phyloP scores from a whole-genome alignment of 1,140 invertebrate genomes.

The Mycetomoellerius zeteki region DNA sequence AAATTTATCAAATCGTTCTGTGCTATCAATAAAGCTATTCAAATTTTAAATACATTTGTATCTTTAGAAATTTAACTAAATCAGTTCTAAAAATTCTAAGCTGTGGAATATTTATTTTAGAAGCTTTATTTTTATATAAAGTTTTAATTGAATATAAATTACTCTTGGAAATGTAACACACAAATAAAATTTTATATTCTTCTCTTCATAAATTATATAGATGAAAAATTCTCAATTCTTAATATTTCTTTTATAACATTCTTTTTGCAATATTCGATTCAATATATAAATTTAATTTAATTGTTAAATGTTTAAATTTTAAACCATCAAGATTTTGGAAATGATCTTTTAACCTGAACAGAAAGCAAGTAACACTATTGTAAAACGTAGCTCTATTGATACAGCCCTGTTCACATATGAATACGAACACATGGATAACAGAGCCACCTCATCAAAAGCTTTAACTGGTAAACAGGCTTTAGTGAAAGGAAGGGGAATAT shows the following conservation, averaged over 20 bases:
- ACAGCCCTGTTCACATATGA: slow-evolving; percentile 54
- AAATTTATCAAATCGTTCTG: background rate
- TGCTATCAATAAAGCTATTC: background rate
- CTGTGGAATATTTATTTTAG: background rate
- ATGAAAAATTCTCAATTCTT: background rate
- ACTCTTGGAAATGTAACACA: background rate
- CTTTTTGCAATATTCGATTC: background rate
- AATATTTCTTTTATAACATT: background rate
- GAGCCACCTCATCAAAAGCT: slow-evolving; percentile 15
- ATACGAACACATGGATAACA: slow-evolving; percentile 13
- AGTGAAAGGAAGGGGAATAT: background rate
- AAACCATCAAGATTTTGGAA: background rate
- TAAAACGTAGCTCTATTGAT: slow-evolving; percentile 16
- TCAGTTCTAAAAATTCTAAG: background rate
- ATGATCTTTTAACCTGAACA: background rate
- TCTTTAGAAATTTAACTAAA: background rate
- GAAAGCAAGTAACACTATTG: background rate
- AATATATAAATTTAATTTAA: background rate
- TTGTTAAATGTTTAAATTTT: background rate
- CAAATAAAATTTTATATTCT: background rate
- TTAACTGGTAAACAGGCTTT: slow-evolving; percentile 21
- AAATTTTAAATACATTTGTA: slow-evolving; percentile 5
- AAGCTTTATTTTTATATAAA: background rate
- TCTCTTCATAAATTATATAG: background rate
- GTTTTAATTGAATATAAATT: background rate